These are phyloP conservation scores for Centropus unirufus DNA, from an alignment of 2,113 vertebrate genomes.

Conservation along the genomic window DNA sequence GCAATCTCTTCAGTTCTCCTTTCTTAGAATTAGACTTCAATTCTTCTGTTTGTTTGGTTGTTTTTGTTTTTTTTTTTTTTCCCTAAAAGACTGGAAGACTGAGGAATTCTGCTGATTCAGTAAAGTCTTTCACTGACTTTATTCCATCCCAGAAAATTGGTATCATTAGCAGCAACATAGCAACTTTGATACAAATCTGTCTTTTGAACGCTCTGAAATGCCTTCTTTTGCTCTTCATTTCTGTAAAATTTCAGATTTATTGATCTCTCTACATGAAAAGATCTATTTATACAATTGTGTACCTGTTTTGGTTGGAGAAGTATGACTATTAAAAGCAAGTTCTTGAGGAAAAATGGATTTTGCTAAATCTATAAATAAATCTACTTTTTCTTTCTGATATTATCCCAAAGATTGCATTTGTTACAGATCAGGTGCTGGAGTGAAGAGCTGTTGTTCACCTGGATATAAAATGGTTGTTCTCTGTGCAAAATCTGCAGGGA, in stretches of 20 bases:
- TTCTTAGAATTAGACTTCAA: not conserved
- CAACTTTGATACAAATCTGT: not conserved
- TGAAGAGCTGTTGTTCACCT: not conserved
- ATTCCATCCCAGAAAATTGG: not conserved
- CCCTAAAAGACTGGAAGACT: not conserved
- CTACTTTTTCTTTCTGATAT: not conserved
- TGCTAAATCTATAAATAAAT: not conserved
- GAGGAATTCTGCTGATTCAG: constrained; percentile 24
- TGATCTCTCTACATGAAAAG: not conserved
- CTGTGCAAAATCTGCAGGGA: not conserved
- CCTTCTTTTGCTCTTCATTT: not conserved
- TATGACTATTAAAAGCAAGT: not conserved
- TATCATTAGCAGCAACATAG: not conserved
- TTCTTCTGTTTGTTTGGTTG: not conserved
- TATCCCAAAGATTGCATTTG: not conserved
- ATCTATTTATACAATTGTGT: not conserved
- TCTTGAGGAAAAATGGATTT: not conserved
- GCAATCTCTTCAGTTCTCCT: not conserved
- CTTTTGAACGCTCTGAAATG: not conserved
- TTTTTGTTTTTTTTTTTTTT: not conserved
- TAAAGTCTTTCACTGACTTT: constrained; percentile 39
- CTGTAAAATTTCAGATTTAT: constrained; percentile 3
- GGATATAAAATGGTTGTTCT: not conserved
- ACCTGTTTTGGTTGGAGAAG: not conserved
- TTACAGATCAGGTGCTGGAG: not conserved